phyloP scores from a whole-genome alignment of 30 jellyfish, hydroid and myxozoan genomes.

The Hydra vulgaris region DNA sequence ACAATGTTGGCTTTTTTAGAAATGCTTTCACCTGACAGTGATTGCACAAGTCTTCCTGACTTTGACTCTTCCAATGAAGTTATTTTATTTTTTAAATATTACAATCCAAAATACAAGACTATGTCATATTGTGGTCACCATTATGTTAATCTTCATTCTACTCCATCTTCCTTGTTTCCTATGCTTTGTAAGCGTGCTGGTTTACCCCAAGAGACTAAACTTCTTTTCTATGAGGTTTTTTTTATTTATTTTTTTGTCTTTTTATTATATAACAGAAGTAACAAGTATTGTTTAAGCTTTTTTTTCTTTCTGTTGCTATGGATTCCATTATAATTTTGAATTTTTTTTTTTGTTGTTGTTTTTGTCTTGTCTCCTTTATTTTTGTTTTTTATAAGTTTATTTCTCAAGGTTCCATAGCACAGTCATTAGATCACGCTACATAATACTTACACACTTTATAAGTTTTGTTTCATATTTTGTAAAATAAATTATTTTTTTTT shows the following conservation, averaged over 20 bases:
- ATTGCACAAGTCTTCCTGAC: constrained; percentile 38
- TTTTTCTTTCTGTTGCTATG: too few species aligned
- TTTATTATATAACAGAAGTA: too few species aligned
- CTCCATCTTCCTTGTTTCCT: constrained; percentile 66
- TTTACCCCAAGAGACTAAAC: constrained; percentile 62
- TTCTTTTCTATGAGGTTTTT: constrained; percentile 74
- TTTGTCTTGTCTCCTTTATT: too few species aligned
- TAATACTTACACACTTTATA: too few species aligned
- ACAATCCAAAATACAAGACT: constrained; percentile 58
- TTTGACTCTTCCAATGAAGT: constrained; percentile 59
- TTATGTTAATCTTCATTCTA: constrained; percentile 40
- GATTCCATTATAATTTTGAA: too few species aligned
- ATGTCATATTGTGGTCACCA: constrained; percentile 95
- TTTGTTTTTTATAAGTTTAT: too few species aligned
- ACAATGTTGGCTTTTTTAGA: constrained; percentile 66
- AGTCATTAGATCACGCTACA: too few species aligned
- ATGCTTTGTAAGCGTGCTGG: constrained; percentile 84
- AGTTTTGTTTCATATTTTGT: too few species aligned
- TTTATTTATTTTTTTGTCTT: neutral
- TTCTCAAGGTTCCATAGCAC: too few species aligned
- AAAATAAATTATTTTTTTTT: too few species aligned
- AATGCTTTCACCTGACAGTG: constrained; percentile 39
- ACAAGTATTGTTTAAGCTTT: too few species aligned
- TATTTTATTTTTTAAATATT: constrained; percentile 61
- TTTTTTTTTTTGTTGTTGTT: too few species aligned